A percentile compares a stretch with the other conserved stretches of the same genome.
Conservation (phyloP, 2,113 vertebrate genomes). For the Sapayoa aenigma region DNA sequence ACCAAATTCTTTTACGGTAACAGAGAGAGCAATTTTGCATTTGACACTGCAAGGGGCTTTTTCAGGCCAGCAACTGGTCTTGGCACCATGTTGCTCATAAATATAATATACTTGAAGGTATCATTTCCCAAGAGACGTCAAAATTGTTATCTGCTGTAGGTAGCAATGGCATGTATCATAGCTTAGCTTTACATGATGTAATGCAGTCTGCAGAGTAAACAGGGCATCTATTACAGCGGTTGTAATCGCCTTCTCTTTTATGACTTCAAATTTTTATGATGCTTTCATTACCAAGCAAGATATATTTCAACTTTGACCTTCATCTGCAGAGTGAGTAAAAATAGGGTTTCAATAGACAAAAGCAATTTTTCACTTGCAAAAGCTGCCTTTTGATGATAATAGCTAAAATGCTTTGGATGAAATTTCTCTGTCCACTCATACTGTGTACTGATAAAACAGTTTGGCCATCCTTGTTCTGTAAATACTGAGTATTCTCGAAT, state of each 20-base stretch:
- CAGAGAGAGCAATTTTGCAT: background rate
- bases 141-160: background rate
- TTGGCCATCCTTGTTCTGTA: background rate
- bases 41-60: background rate
- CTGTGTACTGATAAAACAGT: fast-evolving
- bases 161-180: background rate
- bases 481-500: background rate
- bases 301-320: conserved; percentile 42
- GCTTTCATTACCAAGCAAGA: conserved; percentile 9
- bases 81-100: background rate
- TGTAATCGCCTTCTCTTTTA: background rate
- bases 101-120: background rate
- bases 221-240: background rate
- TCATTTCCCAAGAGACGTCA: background rate
- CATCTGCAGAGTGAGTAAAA: conserved; percentile 1
- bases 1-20: background rate
- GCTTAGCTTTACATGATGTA: background rate
- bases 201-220: background rate
- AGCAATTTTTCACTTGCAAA: conserved; percentile 16
- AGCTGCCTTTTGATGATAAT: background rate
- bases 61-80: background rate
- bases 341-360: background rate
- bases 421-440: background rate
- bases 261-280: conserved; percentile 19
- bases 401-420: background rate